A percentile compares a stretch with the other conserved stretches of the same genome.
Evolutionary conservation across 2,113 vertebrate species (phyloP).

Genomic region (Hypocryptadius cinnamomeus): DNA sequence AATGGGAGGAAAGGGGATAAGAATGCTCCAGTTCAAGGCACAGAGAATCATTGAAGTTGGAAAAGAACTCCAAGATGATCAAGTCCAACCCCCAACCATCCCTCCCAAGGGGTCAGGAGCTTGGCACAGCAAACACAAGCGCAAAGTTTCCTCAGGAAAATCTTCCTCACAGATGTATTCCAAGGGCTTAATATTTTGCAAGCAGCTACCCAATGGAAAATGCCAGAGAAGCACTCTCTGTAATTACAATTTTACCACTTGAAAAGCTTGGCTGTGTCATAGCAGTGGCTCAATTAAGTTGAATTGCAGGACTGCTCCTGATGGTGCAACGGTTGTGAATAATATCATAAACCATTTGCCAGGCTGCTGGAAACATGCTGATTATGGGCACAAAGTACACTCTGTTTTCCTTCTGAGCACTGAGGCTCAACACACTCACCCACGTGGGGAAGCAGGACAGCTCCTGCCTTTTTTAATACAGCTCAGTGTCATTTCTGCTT

Average conservation of each 20-base stretch:
- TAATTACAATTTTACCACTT: conserved; percentile 3
- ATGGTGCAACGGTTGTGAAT: neutral
- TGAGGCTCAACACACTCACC: neutral
- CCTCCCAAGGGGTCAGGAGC: neutral
- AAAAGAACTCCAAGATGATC: neutral
- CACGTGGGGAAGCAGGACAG: neutral
- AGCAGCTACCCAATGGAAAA: neutral
- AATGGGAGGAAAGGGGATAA: neutral
- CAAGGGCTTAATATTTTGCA: neutral
- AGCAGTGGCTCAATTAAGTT: neutral
- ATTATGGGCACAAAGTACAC: neutral
- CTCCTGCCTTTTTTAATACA: neutral
- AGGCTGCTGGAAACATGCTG: neutral
- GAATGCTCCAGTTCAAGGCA: neutral
- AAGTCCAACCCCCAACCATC: neutral
- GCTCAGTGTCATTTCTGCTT: neutral
- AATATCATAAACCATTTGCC: neutral
- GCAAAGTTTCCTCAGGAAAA: neutral
- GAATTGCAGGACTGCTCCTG: conserved; percentile 28
- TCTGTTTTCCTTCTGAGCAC: neutral
- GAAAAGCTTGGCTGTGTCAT: neutral
- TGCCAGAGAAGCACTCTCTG: neutral
- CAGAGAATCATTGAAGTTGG: neutral
- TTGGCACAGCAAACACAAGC: neutral
- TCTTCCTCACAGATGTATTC: neutral